Conservation (phyloP, 2,888 invertebrate species). For the Thecocarcelia acutangulata region DNA sequence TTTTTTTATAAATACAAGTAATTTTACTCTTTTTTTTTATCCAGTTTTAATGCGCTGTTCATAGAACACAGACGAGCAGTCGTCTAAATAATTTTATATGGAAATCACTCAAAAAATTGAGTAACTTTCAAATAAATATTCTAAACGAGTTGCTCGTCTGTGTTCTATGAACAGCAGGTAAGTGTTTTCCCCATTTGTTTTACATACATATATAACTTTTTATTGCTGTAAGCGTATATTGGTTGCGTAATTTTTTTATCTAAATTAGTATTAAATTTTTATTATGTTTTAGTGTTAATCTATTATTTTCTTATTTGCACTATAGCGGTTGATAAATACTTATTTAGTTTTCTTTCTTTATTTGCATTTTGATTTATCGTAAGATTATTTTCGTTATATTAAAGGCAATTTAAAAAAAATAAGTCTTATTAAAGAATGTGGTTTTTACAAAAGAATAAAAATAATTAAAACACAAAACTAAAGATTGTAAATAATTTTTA, state of each 20-base stretch:
- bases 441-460: too few relatives aligned
- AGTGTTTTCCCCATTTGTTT: not conserved
- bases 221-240: slow-evolving; percentile 53
- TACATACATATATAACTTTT: slow-evolving; percentile 2
- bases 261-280: slow-evolving; percentile 17
- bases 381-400: too few relatives aligned
- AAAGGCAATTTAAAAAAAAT: not conserved
- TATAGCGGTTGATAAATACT: slow-evolving; percentile 40
- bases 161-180: too few relatives aligned
- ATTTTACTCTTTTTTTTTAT: slow-evolving; percentile 30
- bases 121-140: too few relatives aligned
- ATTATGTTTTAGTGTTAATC: slow-evolving; percentile 18
- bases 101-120: too few relatives aligned
- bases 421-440: not conserved
- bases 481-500: too few relatives aligned
- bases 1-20: slow-evolving; percentile 3
- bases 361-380: slow-evolving; percentile 5
- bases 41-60: too few relatives aligned
- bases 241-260: slow-evolving; percentile 20
- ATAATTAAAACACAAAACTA: too few relatives aligned
- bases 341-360: slow-evolving; percentile 3
- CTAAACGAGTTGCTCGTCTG: too few relatives aligned
- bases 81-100: too few relatives aligned
- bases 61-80: too few relatives aligned
- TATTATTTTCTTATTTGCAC: slow-evolving; percentile 53